Conservation (phyloP, 2,797 vertebrate species). For the Onychomys arenicola region DNA sequence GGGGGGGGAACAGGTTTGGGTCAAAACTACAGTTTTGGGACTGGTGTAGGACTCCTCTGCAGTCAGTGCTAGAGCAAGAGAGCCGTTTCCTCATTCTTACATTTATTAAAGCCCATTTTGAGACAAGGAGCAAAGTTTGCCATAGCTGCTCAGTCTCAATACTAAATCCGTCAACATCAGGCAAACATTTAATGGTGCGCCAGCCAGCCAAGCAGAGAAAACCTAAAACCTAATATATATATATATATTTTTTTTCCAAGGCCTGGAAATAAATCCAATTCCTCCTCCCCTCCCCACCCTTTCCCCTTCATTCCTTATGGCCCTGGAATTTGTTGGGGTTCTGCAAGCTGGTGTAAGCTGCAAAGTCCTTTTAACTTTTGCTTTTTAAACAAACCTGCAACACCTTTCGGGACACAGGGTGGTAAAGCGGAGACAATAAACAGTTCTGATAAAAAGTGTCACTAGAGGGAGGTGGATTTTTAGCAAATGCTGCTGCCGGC, state of each 20-base stretch:
- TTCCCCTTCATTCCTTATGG: neutral
- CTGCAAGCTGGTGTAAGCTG: slow-evolving; percentile 52
- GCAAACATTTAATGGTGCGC: slow-evolving; percentile 58
- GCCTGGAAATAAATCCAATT: slow-evolving; percentile 19
- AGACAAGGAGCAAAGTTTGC: slow-evolving; percentile 40
- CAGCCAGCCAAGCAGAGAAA: slow-evolving; percentile 52
- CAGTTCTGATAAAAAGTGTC: slow-evolving; percentile 83
- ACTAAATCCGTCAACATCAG: slow-evolving; percentile 43
- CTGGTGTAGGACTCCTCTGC: rapidly evolving
- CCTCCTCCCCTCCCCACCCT: neutral
- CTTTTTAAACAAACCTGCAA: slow-evolving; percentile 83
- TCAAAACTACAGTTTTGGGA: too few relatives aligned
- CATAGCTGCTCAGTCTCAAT: slow-evolving; percentile 40
- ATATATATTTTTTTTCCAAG: slow-evolving; percentile 70
- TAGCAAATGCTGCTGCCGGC: slow-evolving; percentile 80
- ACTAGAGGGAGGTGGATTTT: slow-evolving; percentile 83
- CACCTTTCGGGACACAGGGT: slow-evolving; percentile 82
- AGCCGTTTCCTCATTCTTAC: neutral
- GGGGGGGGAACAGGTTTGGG: neutral
- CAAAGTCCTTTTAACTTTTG: slow-evolving; percentile 64
- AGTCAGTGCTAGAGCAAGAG: rapidly evolving
- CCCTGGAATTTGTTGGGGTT: slow-evolving; percentile 67
- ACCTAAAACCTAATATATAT: slow-evolving; percentile 61
- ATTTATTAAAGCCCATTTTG: slow-evolving; percentile 57
- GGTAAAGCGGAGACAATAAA: slow-evolving; percentile 84